phyloP scores from a whole-genome alignment of 1,140 invertebrate genomes.

The Apis mellifera region Amel_HAv3.1 CM009943.2:5240001-5240500 shows the following conservation, averaged over 20 bases:
- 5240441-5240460: too few relatives aligned
- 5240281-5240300: slow-evolving; percentile 4
- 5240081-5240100: background rate
- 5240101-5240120: slow-evolving; percentile 21
- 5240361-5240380: too few relatives aligned
- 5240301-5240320: background rate
- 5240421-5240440: background rate
- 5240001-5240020: background rate
- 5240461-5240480: too few relatives aligned
- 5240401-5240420: too few relatives aligned
- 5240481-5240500: too few relatives aligned
- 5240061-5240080: background rate
- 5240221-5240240: slow-evolving; percentile 9
- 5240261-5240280: slow-evolving; percentile 45
- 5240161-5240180: slow-evolving; percentile 15
- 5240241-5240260: slow-evolving; percentile 51
- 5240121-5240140: background rate
- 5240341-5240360: background rate
- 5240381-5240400: too few relatives aligned
- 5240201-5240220: slow-evolving; percentile 60
- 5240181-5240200: slow-evolving; percentile 48
- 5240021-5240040: background rate
- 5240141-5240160: slow-evolving; percentile 35
- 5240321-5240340: background rate
- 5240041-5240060: background rate